These are phyloP conservation scores for Cynopterus sphinx DNA, from an alignment of 2,797 vertebrate genomes.

Conservation along the genomic window DNA sequence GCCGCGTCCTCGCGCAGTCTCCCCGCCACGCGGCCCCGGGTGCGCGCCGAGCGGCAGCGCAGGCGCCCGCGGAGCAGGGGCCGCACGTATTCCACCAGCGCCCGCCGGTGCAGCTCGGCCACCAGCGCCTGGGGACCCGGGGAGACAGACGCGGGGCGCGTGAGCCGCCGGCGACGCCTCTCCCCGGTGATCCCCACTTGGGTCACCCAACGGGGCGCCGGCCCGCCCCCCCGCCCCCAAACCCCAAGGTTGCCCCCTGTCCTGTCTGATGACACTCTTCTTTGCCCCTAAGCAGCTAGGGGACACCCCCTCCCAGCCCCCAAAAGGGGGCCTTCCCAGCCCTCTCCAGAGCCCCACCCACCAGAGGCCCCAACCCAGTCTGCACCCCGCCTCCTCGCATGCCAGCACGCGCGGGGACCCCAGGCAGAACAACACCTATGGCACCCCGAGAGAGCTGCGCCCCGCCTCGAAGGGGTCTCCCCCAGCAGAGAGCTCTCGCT, in stretches of 20 bases:
- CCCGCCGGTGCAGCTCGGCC: conserved; percentile 90
- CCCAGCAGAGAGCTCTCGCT: not conserved
- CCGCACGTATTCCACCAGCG: conserved; percentile 92
- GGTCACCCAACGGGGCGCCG: not conserved
- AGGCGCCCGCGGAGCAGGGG: conserved; percentile 91
- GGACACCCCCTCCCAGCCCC: not conserved
- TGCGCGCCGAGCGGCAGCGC: conserved; percentile 91
- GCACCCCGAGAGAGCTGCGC: accelerated
- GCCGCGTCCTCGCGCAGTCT: conserved; percentile 90
- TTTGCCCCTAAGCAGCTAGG: not conserved
- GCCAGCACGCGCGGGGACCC: not conserved
- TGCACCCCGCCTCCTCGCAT: too few species aligned
- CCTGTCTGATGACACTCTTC: not conserved
- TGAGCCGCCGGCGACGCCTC: too few species aligned
- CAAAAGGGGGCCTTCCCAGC: not conserved
- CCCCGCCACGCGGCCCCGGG: conserved; percentile 90
- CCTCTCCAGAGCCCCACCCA: not conserved
- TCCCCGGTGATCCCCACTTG: not conserved
- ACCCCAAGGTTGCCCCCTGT: not conserved
- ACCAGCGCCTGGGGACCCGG: conserved; percentile 86
- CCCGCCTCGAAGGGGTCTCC: not conserved
- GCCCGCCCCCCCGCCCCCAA: not conserved
- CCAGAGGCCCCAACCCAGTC: not conserved
- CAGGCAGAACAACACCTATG: not conserved
- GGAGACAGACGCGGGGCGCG: accelerated